Percentiles rank a stretch among this genome's conserved stretches.
These are phyloP conservation scores for Xestia c-nigrum DNA, from an alignment of 2,888 invertebrate species.

Conservation along the genomic window DNA sequence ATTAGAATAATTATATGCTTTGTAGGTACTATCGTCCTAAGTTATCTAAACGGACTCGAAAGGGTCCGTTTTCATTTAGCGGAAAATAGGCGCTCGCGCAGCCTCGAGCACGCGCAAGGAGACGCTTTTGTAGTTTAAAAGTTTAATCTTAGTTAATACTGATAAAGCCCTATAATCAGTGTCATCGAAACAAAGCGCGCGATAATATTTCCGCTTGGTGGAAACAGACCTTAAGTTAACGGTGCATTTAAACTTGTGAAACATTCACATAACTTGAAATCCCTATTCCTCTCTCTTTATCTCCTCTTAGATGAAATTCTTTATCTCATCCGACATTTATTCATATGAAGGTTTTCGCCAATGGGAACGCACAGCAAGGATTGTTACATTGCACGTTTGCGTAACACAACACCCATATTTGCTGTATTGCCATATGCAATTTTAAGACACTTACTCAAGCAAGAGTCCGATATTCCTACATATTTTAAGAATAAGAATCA, in stretches of 20 bases:
- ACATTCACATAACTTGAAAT: neutral
- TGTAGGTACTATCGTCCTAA: neutral
- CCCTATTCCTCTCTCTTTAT: neutral
- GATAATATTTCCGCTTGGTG: neutral
- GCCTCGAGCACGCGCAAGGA: neutral
- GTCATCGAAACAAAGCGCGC: neutral
- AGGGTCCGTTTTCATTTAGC: neutral
- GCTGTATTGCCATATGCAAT: neutral
- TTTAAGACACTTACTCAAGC: slow-evolving; percentile 7
- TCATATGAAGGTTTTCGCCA: neutral
- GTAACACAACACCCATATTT: neutral
- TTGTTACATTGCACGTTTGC: slow-evolving; percentile 1
- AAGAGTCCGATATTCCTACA: neutral
- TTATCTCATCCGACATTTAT: neutral
- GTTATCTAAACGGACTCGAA: neutral
- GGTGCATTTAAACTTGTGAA: neutral
- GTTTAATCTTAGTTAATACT: neutral
- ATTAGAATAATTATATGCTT: neutral
- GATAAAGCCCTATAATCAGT: neutral
- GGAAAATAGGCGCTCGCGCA: neutral
- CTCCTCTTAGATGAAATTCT: neutral
- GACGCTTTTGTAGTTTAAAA: no score
- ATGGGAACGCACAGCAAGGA: neutral
- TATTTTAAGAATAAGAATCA: no score
- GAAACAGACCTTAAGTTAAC: neutral